Conservation (phyloP, 2,888 invertebrate genomes). For the Noctua fimbriata region DNA sequence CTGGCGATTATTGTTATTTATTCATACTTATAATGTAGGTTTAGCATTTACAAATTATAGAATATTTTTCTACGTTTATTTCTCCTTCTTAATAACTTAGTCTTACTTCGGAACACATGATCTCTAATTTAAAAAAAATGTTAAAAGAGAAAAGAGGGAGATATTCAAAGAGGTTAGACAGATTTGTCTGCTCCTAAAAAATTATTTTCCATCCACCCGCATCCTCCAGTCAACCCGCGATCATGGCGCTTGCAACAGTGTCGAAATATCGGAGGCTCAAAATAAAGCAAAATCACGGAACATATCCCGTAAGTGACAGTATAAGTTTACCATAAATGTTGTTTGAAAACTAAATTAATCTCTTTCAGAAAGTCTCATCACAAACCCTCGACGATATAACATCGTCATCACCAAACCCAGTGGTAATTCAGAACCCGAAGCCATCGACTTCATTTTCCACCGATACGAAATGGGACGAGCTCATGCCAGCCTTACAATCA, state of each 20-base stretch:
- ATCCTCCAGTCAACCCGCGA: too few species aligned
- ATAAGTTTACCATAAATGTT: too few species aligned
- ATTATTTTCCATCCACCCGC: too few species aligned
- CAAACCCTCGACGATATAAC: slow-evolving; percentile 43
- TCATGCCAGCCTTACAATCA: slow-evolving; percentile 55
- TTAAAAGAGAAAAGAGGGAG: too few species aligned
- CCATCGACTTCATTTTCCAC: slow-evolving; percentile 3
- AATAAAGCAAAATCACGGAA: too few species aligned
- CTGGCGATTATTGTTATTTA: not conserved
- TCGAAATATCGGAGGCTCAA: too few species aligned
- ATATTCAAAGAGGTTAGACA: too few species aligned
- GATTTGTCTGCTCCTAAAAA: too few species aligned
- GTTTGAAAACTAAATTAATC: not conserved
- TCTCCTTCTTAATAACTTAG: not conserved
- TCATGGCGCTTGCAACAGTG: too few species aligned
- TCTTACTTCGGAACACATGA: not conserved
- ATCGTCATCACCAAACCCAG: slow-evolving; percentile 20
- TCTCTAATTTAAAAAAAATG: not conserved
- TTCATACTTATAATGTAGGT: not conserved
- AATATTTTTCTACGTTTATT: not conserved
- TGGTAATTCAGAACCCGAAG: slow-evolving; percentile 15
- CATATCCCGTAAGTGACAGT: too few species aligned
- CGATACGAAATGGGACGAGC: slow-evolving; percentile 50
- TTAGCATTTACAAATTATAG: not conserved
- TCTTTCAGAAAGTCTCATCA: slow-evolving; percentile 47